Evolutionary conservation across 2,113 vertebrate species (phyloP).

Genomic region (Ceyx melanurus): DNA sequence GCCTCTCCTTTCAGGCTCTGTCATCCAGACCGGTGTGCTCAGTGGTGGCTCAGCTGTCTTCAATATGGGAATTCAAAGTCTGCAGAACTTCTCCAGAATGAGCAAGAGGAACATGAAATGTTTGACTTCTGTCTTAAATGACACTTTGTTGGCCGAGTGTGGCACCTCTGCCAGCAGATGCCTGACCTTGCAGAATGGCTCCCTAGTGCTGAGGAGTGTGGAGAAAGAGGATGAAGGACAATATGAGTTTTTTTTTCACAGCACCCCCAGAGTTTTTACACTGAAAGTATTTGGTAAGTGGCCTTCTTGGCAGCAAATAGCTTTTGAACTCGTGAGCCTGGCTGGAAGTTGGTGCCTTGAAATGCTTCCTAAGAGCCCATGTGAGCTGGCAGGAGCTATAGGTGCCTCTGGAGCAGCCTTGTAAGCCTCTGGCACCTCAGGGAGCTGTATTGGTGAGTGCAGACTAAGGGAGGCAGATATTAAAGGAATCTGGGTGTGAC

Average conservation of each 20-base stretch:
- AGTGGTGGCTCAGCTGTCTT: background rate
- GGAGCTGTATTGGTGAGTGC: background rate
- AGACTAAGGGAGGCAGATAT: background rate
- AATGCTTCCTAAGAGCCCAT: background rate
- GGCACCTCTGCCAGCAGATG: background rate
- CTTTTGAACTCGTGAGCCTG: background rate
- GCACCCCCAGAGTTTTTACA: background rate
- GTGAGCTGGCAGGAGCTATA: background rate
- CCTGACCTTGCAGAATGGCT: constrained; percentile 26
- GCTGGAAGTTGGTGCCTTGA: background rate
- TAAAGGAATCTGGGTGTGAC: background rate
- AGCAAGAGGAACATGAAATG: background rate
- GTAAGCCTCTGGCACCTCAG: background rate
- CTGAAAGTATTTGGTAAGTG: constrained; percentile 62
- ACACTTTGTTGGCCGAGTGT: background rate
- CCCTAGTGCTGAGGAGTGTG: constrained; percentile 20
- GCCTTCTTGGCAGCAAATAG: background rate
- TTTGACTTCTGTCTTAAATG: background rate
- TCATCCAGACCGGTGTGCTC: background rate
- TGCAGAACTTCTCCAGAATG: constrained; percentile 12
- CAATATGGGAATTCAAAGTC: constrained; percentile 29
- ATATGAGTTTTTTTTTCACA: constrained; percentile 5
- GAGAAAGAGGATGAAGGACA: constrained; percentile 30
- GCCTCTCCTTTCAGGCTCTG: constrained; percentile 34
- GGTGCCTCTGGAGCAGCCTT: background rate